Conservation (phyloP, 2,888 invertebrate genomes). For the Stenolophus ochropezus region DNA sequence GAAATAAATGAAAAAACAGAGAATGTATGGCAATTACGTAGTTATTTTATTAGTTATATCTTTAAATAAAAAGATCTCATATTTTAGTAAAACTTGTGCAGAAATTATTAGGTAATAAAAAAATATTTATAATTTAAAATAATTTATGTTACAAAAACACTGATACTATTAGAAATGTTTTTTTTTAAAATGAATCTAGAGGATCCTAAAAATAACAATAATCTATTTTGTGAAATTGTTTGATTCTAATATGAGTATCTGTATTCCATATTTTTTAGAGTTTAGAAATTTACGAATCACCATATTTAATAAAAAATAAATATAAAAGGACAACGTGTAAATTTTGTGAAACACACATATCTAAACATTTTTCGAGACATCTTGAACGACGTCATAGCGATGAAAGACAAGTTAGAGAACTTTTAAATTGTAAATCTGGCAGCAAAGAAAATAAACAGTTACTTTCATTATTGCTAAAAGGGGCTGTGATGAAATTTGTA, state of each 20-base stretch:
- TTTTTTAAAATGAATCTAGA: too few relatives aligned
- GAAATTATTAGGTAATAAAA: neutral
- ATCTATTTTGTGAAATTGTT: neutral
- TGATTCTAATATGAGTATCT: neutral
- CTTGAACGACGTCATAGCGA: conserved; percentile 2
- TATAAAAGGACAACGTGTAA: neutral
- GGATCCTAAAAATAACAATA: neutral
- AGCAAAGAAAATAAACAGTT: neutral
- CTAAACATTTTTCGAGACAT: conserved; percentile 6
- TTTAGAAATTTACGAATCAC: conserved; percentile 2
- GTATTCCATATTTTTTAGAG: neutral
- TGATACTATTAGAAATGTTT: too few relatives aligned
- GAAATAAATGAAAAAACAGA: neutral
- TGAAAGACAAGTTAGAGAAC: conserved; percentile 6
- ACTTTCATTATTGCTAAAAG: conserved; percentile 59
- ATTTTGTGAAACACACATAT: neutral
- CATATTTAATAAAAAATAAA: neutral
- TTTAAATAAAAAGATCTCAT: neutral
- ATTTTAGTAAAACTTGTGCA: neutral
- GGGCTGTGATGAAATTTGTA: conserved; percentile 63
- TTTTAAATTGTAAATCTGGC: neutral
- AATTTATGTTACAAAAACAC: too few relatives aligned
- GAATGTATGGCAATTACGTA: neutral
- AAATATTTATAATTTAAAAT: neutral
- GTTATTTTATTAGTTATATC: neutral